These are phyloP conservation scores for Asteroscopus sphinx DNA, from an alignment of 2,888 invertebrate genomes.

Conservation along the genomic window DNA sequence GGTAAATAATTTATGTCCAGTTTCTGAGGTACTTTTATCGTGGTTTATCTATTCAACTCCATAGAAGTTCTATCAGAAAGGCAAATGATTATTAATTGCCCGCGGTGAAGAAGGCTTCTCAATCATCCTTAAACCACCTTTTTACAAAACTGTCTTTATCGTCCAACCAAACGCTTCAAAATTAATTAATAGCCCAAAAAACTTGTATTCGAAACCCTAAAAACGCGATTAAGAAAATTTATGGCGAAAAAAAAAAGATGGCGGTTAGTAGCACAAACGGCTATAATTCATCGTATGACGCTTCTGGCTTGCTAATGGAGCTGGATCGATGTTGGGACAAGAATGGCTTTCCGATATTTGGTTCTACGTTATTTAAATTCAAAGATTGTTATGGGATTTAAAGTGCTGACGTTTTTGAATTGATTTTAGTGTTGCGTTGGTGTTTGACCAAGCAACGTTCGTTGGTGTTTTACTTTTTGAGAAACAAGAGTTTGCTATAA, in stretches of 20 bases:
- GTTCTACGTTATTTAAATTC: constrained; percentile 25
- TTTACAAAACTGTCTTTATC: constrained; percentile 3
- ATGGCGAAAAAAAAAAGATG: constrained; percentile 46
- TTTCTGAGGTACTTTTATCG: no score
- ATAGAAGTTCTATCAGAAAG: no score
- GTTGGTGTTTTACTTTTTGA: no score
- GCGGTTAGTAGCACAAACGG: constrained; percentile 18
- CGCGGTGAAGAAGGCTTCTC: not conserved
- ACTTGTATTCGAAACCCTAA: constrained; percentile 25
- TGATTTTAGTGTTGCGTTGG: not conserved
- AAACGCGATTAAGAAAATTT: constrained; percentile 52
- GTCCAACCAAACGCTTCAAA: constrained; percentile 19
- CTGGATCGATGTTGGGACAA: constrained; percentile 45
- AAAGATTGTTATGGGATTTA: constrained; percentile 22
- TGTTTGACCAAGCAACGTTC: not conserved
- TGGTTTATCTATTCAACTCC: no score
- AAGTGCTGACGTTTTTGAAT: constrained; percentile 1
- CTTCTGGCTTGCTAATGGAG: constrained; percentile 44
- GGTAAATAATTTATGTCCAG: no score
- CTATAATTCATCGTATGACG: constrained; percentile 51
- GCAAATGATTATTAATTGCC: no score
- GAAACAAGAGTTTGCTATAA: no score
- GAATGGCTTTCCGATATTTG: constrained; percentile 58
- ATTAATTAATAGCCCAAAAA: constrained; percentile 50
- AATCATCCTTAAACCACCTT: constrained; percentile 8